These are phyloP conservation scores for Erynnis tages DNA, from an alignment of 2,888 invertebrate genomes.

Conservation along the genomic window DNA sequence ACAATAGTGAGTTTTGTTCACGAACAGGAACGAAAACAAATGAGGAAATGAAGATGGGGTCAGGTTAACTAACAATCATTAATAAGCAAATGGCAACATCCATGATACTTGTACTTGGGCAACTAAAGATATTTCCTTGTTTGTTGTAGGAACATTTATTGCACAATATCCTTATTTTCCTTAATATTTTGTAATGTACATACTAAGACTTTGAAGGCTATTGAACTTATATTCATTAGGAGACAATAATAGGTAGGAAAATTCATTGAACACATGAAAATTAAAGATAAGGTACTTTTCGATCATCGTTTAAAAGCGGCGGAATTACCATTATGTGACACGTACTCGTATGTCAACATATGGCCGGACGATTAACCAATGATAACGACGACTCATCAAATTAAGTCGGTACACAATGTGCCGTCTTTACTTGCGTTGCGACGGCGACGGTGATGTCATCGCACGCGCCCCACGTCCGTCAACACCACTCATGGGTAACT, in stretches of 20 bases:
- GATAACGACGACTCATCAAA: constrained; percentile 46
- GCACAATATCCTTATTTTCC: neutral
- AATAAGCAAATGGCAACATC: constrained; percentile 9
- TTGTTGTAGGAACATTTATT: neutral
- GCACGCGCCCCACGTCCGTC: constrained; percentile 45
- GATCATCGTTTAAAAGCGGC: too few species aligned
- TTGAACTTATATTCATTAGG: too few species aligned
- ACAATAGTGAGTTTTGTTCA: neutral
- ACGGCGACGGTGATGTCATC: constrained; percentile 55
- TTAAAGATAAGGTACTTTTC: too few species aligned
- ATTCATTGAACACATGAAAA: too few species aligned
- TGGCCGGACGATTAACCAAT: constrained; percentile 41
- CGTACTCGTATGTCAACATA: constrained; percentile 38
- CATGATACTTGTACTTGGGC: neutral
- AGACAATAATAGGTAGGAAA: neutral
- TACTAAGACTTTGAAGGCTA: too few species aligned
- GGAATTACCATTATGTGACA: constrained; percentile 8
- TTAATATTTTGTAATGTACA: too few species aligned
- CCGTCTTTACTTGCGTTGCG: constrained; percentile 25
- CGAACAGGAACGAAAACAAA: constrained; percentile 15
- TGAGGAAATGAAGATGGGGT: constrained; percentile 17
- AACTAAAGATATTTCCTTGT: neutral
- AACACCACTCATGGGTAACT: constrained; percentile 37
- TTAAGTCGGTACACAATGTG: constrained; percentile 46
- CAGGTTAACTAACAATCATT: neutral